Evolutionary conservation across 1,140 invertebrate genomes (phyloP), one percentile per base, ranked within the genome.

Genomic region (Caerostris darwini): DNA sequence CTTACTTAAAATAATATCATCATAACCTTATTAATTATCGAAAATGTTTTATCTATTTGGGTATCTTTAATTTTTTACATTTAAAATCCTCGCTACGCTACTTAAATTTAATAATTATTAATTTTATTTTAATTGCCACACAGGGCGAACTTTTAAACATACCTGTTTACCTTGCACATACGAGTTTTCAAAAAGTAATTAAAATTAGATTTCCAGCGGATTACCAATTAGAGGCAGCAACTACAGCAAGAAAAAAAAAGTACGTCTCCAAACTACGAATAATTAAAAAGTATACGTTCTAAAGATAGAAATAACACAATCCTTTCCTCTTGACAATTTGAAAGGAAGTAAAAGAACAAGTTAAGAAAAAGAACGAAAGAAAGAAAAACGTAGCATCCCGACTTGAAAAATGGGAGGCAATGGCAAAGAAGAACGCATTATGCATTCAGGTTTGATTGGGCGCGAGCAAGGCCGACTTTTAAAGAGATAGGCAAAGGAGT

Each of bases 101-200:
- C 4, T 77, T 3, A 10, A 77, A 77, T 77, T 34, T 77, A n/a
- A n/a, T n/a, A n/a, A n/a, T n/a, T n/a, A 77, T 77, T 77, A 77
- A 77, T 77, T 77, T 77, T 50, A 77, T 8, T 77, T 77, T 53
- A 77, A 77, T 50, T 50, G 71, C 71, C 50, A 77, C 71, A 77
- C 50, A 34, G 53, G 34, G 34, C 71, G 7, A 77, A 77, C 71
- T 77, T 53, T 77, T 77, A 77, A 34, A 8, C 50, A 4, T 77
- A 19, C 53, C 34, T 77, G 71, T 77, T 77, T 77, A 77, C 34
- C 71, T 77, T 77, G 50, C 34, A 34, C 34, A 34, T 34, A 34
- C 12, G 7, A 5, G 12, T 50, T 77, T 77, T 77, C 71, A 5
- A 12, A 77, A 77, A 77, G 19, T 50, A 77, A 77, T 77, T 77